Evolutionary conservation across 2,797 vertebrate genomes (phyloP).

Genomic region (Enteromius argenteus): DNA sequence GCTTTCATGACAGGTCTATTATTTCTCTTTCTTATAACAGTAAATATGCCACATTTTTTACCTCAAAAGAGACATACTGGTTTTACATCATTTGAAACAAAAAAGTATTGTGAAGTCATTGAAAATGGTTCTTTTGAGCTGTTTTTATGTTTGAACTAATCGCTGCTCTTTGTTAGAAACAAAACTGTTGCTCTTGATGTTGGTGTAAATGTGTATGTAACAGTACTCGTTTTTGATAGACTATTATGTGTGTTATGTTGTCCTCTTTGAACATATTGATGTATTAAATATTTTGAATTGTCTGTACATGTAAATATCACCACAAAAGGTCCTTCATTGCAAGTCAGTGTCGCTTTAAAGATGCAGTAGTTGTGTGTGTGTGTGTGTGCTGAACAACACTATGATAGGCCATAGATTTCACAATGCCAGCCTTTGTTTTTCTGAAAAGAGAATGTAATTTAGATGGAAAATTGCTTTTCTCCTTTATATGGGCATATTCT

Average conservation of each 20-base stretch:
- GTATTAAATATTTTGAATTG: background rate
- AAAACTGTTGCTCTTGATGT: background rate
- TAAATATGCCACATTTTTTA: background rate
- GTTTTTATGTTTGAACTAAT: background rate
- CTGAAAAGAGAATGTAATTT: constrained; percentile 9
- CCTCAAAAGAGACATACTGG: background rate
- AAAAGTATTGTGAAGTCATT: background rate
- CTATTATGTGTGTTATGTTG: background rate
- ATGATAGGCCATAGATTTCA: background rate
- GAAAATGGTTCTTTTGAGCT: background rate
- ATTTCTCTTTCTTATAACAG: background rate
- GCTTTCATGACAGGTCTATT: background rate
- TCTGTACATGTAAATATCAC: background rate
- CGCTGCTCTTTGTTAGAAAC: background rate
- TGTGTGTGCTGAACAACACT: background rate
- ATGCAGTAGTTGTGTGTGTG: background rate
- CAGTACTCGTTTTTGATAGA: background rate
- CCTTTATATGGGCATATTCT: background rate
- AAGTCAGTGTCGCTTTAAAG: background rate
- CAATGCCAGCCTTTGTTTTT: background rate
- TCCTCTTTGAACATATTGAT: background rate
- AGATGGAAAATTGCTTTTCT: background rate
- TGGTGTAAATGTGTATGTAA: background rate
- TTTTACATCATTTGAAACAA: background rate
- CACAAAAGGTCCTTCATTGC: background rate